Conservation (phyloP, 2,113 vertebrate genomes). For the Gadus macrocephalus region DNA sequence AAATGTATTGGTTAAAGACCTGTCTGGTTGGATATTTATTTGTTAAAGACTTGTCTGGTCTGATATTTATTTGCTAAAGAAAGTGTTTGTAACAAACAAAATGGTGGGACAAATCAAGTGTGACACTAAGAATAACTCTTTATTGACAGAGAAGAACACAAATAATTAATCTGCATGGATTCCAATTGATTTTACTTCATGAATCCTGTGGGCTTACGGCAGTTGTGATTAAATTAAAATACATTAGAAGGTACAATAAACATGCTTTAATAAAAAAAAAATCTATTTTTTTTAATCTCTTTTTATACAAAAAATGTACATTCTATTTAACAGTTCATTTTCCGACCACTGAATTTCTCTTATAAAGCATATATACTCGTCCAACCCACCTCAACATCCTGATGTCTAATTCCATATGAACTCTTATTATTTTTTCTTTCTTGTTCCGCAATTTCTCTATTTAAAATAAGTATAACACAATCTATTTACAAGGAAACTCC, state of each 20-base stretch:
- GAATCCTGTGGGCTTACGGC: no score
- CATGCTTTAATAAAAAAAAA: background rate
- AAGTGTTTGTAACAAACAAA: background rate
- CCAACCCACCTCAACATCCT: no score
- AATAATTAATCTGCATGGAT: background rate
- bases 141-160: background rate
- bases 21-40: no score
- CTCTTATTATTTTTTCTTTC: background rate
- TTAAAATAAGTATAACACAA: background rate
- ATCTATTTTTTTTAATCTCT: background rate
- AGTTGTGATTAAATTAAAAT: background rate
- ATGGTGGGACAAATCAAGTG: background rate
- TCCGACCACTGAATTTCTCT: no score
- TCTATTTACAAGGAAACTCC: background rate
- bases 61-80: background rate
- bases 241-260: background rate
- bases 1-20: background rate
- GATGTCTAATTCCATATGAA: no score
- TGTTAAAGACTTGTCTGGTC: background rate
- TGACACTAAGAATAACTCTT: background rate
- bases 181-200: no score
- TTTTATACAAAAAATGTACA: background rate
- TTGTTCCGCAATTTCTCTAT: background rate
- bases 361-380: no score
- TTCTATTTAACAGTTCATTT: background rate